phyloP scores from a whole-genome alignment of 1,140 invertebrate species.

The Drosophila arizonae region DNA sequence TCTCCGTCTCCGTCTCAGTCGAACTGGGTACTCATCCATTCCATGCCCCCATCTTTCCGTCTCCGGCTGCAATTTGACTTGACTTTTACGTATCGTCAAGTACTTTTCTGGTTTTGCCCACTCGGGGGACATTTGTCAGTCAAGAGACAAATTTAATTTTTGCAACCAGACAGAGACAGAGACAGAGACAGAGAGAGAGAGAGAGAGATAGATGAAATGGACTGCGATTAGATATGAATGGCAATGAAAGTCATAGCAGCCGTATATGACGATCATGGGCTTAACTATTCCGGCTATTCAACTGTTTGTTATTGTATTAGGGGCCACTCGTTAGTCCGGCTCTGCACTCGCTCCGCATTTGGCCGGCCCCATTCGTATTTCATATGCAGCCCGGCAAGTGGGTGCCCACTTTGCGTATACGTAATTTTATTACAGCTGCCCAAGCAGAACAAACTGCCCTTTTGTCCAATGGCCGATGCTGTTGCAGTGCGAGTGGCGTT shows the following conservation, averaged over 20 bases:
- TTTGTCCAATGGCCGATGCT: slow-evolving; percentile 26
- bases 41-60: not conserved
- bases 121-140: slow-evolving; percentile 82
- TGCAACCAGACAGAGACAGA: slow-evolving; percentile 39
- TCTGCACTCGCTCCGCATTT: not conserved
- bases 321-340: slow-evolving; percentile 11
- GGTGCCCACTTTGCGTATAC: slow-evolving; percentile 66
- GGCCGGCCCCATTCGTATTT: slow-evolving; percentile 59
- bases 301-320: slow-evolving; percentile 39
- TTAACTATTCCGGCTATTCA: slow-evolving; percentile 27
- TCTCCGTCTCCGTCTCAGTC: not conserved
- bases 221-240: slow-evolving; percentile 77
- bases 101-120: slow-evolving; percentile 80
- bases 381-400: slow-evolving; percentile 57
- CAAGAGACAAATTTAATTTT: slow-evolving; percentile 83
- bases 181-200: not conserved
- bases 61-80: slow-evolving; percentile 72
- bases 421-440: slow-evolving; percentile 76
- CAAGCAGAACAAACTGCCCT: slow-evolving; percentile 18
- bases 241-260: slow-evolving; percentile 75
- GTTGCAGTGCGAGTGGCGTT: not conserved
- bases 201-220: slow-evolving; percentile 21
- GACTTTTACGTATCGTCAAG: slow-evolving; percentile 82
- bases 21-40: not conserved
- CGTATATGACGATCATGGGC: slow-evolving; percentile 48